Base-by-base conservation (phyloP, 2,113 vertebrate species). In the Campylomormyrus numenius region DNA sequence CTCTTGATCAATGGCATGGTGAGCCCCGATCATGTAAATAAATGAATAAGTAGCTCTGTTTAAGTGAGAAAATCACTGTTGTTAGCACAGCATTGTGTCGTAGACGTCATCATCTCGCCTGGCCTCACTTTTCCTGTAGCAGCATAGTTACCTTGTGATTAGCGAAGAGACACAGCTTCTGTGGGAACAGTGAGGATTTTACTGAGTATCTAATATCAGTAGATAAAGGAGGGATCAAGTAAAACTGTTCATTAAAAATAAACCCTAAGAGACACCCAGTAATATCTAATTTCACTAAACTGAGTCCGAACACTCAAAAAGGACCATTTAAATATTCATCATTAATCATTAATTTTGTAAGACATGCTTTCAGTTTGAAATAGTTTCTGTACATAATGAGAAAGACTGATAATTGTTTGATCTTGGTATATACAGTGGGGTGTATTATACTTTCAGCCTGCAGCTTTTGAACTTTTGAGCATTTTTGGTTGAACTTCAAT, bases 251-350 rank as follows among this genome's bases (percentile, higher is more conserved):
- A 93, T 95, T 95, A 94, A 93, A 94, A 93, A 91, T 91, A 56
- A 89, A 91, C 92, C 90, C 89, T 93, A 89, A 92, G 91, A 92
- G 91, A 91, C 91, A 92, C 90, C 89, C 89, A 93, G 91, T 92
- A 91, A 92, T 92, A 93, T 92, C 91, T 92, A 91, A 92, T 92
- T 94, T 92, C 91, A 90, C 88, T 77, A 87, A 15, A 92, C 89
- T 91, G 95, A 95, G 94, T 94, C 92, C 92, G 92, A 21, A 93
- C 92, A 94, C 93, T 95, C 93, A 93, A 95, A 95, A 94, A 93
- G 90, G 88, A 90, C 92, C 66, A 84, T 92, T 92, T 92, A 92
- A 95, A 92, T 93, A 91, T 95, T 95, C 93, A 93, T 92, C 6
- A 24, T 58, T 58, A 58, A 92, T 92, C 92, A 91, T 95, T 94